Base-by-base conservation (phyloP, 2,888 invertebrate species). In the Agrypnus murinus region DNA sequence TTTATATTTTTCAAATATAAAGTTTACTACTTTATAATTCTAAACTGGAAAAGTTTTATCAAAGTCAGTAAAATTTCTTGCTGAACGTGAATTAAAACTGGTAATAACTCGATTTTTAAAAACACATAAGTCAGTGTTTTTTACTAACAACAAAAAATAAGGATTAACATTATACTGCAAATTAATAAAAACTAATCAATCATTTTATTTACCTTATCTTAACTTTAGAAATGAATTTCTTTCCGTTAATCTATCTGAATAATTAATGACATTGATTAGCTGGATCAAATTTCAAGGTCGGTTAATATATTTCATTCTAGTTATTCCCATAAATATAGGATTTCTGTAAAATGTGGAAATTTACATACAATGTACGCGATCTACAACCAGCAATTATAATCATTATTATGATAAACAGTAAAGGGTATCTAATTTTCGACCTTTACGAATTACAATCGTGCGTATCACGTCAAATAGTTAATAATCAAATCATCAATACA, bases 281-380 rank as follows among this genome's bases (percentile, higher is more conserved):
- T 8, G 0, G 55, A 55, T 55, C 9, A 55, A 55, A 5, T 55
- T 34, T 55, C 55, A 55, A 55, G 55, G 55, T 10, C 55, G 9
- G 9, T 12, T 1, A 48, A n/a, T 48, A 15, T 17, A 25, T 17
- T 17, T 8, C 14, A 8, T 14, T 53, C 34, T 5, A 25, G 25
- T 25, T 25, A 25, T 25, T 25, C 25, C 5, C 5, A 25, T 25
- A 25, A 25, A 25, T 25, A 5, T 25, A 25, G 25, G 25, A 55
- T 55, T 55, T 55, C 55, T 55, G 32, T 36, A 55, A 55, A 55
- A 34, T 36, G n/a, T 55, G 55, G 55, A 55, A 55, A 55, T 36
- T 55, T 55, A 55, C 55, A 55, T 10, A 34, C n/a, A n/a, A 25
- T 55, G 15, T 10, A 25, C 25, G 25, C 25, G 25, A 25, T 12